Evolutionary conservation across 2,797 vertebrate species (phyloP).

Genomic region (Hippoglossus hippoglossus): DNA sequence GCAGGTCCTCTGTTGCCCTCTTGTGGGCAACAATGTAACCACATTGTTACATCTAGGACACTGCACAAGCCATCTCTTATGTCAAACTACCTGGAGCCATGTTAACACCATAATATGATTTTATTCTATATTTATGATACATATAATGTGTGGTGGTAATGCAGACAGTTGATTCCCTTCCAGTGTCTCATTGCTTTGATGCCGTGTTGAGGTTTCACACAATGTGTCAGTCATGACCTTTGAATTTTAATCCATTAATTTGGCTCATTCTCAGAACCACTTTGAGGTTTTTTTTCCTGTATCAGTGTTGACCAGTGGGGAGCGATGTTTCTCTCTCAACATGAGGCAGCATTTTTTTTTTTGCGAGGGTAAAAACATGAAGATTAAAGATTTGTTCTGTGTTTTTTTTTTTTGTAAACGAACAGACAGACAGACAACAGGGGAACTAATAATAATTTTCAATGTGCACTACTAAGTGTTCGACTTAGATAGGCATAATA

Average conservation of each 20-base stretch:
- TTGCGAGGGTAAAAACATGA: no score
- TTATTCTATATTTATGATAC: neutral
- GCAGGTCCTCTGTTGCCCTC: constrained; percentile 64
- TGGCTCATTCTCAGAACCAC: neutral
- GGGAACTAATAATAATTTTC: neutral
- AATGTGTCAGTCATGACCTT: neutral
- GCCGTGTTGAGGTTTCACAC: neutral
- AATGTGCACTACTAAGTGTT: neutral
- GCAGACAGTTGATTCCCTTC: neutral
- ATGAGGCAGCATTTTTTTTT: neutral
- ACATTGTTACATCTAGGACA: neutral
- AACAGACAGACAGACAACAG: neutral
- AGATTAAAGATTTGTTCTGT: no score
- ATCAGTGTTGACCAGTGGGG: constrained; percentile 49
- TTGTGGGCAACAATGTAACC: constrained; percentile 33
- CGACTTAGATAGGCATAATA: neutral
- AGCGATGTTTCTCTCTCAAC: constrained; percentile 48
- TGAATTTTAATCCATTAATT: neutral
- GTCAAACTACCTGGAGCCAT: no score
- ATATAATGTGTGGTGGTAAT: neutral
- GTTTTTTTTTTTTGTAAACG: no score
- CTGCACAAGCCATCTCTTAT: neutral
- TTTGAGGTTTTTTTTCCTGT: neutral
- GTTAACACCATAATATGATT: neutral
- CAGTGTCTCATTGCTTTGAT: neutral